Evolutionary conservation across 2,888 invertebrate species (phyloP).

Genomic region (Epirrhoe tristata): DNA sequence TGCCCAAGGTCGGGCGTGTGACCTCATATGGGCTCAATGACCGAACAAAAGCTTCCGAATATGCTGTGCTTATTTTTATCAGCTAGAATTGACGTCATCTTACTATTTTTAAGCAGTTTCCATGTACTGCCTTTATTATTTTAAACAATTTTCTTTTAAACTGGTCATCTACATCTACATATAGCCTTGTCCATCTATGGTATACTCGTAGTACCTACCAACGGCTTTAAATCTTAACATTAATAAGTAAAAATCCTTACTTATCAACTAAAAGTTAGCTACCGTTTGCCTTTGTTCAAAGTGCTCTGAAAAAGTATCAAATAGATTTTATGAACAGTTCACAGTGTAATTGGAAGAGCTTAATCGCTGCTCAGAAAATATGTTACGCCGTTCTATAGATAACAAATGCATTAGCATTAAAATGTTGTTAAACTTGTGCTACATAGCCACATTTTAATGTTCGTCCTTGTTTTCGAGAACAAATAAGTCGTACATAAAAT

Average conservation of each 20-base stretch:
- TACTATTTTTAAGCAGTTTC: constrained; percentile 24
- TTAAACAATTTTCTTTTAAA: neutral
- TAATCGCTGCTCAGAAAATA: constrained; percentile 7
- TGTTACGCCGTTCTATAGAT: constrained; percentile 23
- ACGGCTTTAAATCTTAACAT: too few species aligned
- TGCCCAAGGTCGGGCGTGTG: constrained; percentile 50
- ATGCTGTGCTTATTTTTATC: constrained; percentile 14
- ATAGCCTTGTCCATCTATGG: too few species aligned
- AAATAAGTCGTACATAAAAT: constrained; percentile 20
- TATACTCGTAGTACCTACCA: too few species aligned
- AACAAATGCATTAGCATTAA: constrained; percentile 42
- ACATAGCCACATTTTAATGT: constrained; percentile 41
- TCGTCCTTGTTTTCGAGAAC: constrained; percentile 38
- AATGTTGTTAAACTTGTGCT: constrained; percentile 39
- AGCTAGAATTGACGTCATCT: constrained; percentile 13
- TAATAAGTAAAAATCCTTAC: too few species aligned
- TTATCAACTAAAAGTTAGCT: neutral
- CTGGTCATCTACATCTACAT: neutral
- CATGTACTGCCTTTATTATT: neutral
- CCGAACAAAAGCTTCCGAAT: constrained; percentile 54
- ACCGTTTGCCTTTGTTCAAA: too few species aligned
- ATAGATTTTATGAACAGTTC: neutral
- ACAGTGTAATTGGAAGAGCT: constrained; percentile 5
- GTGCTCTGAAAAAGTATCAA: neutral
- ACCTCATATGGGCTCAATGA: constrained; percentile 59